Base-by-base conservation (phyloP, 2,797 vertebrate genomes). In the Varecia variegata region DNA sequence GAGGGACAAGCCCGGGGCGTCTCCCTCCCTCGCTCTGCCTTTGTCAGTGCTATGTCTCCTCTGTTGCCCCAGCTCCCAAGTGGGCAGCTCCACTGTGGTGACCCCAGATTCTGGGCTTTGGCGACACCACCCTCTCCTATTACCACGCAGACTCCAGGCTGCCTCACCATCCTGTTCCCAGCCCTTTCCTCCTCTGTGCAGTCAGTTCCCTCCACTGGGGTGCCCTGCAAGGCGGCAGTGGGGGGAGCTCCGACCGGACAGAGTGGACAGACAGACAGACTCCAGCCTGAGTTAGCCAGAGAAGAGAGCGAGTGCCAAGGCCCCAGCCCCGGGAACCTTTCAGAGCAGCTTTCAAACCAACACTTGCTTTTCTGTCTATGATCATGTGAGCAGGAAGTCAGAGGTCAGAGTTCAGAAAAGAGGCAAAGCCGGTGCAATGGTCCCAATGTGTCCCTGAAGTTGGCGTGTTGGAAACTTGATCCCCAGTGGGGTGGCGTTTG, bases 331-430 rank as follows among this genome's bases (percentile, higher is more conserved):
- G 47, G 88, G 95, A 93, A 97, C 54, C 93, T 84, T 96, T 96
- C 93, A 92, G 23, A 95, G 79, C 73, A 81, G 38, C 92, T 89
- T 95, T 94, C 96, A 95, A 95, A 97, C 86, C 95, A 88, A 77
- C 83, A 70, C 95, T 97, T 93, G 79, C 93, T 93, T 81, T n/a
- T 97, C 93, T 96, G 86, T 95, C 97, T 94, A 92, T 96, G 95
- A 96, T 74, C 88, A 91, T 45, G 93, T 93, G 88, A 97, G 90
- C 96, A 80, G 96, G 97, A 93, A 97, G 96, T 98, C 96, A 96
- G 94, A 38, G 73, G 58, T 65, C 87, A 52, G 7, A 98, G 96
- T 88, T 84, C 97, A 98, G 97, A 97, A 95, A 96, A 98, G 97
- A 98, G 94, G 97, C 90, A 0, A 92, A 92, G 67, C n/a, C 9